phyloP scores from a whole-genome alignment of 2,113 vertebrate species.

The Podarcis cretensis region DNA sequence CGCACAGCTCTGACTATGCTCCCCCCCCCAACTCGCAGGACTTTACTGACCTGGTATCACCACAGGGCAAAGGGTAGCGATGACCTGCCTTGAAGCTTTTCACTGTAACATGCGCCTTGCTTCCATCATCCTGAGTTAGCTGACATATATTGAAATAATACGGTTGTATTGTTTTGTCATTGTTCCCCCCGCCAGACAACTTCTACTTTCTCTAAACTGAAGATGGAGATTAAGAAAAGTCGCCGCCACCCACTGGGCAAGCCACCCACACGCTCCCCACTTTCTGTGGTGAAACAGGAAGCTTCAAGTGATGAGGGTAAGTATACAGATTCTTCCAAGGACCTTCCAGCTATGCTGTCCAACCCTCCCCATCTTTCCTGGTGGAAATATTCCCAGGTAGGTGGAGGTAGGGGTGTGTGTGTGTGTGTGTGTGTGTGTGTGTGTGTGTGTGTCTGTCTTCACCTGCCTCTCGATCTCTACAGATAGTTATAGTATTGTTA shows the following conservation, averaged over 20 bases:
- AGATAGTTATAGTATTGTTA: too few relatives aligned
- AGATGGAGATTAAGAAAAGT: slow-evolving; percentile 94
- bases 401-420: too few relatives aligned
- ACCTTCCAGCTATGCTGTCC: too few relatives aligned
- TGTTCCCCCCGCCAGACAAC: slow-evolving; percentile 63
- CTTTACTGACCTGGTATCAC: not conserved
- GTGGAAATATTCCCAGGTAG: too few relatives aligned
- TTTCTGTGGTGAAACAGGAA: slow-evolving; percentile 93
- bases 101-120: not conserved
- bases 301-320: slow-evolving; percentile 88
- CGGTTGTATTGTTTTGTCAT: not conserved
- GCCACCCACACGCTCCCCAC: slow-evolving; percentile 88
- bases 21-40: not conserved
- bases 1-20: not conserved
- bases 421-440: too few relatives aligned
- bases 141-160: not conserved
- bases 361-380: too few relatives aligned
- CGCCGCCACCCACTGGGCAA: slow-evolving; percentile 92
- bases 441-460: too few relatives aligned
- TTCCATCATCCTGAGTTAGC: not conserved
- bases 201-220: slow-evolving; percentile 83
- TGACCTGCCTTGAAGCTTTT: not conserved
- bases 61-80: not conserved
- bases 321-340: not conserved
- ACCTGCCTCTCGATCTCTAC: too few relatives aligned